Evolutionary conservation across 2,797 vertebrate species (phyloP), one percentile per base, ranked within the genome.

Genomic region (Taenioides sp.): DNA sequence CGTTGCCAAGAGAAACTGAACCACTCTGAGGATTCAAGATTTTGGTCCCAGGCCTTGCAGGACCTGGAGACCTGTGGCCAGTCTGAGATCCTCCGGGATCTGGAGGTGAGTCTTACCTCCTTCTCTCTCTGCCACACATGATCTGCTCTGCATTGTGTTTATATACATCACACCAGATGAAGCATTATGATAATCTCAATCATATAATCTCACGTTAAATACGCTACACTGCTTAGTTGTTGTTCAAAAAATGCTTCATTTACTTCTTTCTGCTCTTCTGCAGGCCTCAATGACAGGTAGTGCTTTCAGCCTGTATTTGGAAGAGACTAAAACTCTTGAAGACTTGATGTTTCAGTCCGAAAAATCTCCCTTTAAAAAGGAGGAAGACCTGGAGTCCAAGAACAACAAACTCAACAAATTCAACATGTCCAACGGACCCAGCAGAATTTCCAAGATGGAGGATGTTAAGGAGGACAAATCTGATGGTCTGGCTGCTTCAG

Each of bases 31-130:
- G 96, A 97, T 92, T 62, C 60, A 20, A 96, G 93, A 92, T 97
- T 98, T 92, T 99, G 98, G 98, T 95, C 94, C 79, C 98, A 97
- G 91, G 97, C 97, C 86, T 92, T 99, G 80, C 97, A 98, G 91
- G 98, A 99, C 92, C 95, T 98, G 82, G 95, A 99, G 95, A 98
- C 98, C 69, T 98, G 98, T 9, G 98, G 98, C 81, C 98, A 99
- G 91, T 97, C 97, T 3, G 97, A 97, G 89, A 96, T 99, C 89
- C 95, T 99, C 88, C 94, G 98, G 92, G 97, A 99, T 80, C 95
- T 99, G 82, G 97, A 99, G 97, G 98, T 99, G 23, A 96, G 83
- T 87, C 34, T 63, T 1, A 10, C 34, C 50, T 34, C 63, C 58
- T 67, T 57, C 17, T 34, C 37, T 71, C 64, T 67, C 65, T 74